phyloP scores from a whole-genome alignment of 2,797 vertebrate species.

The Sebastes hopkinsi region DNA sequence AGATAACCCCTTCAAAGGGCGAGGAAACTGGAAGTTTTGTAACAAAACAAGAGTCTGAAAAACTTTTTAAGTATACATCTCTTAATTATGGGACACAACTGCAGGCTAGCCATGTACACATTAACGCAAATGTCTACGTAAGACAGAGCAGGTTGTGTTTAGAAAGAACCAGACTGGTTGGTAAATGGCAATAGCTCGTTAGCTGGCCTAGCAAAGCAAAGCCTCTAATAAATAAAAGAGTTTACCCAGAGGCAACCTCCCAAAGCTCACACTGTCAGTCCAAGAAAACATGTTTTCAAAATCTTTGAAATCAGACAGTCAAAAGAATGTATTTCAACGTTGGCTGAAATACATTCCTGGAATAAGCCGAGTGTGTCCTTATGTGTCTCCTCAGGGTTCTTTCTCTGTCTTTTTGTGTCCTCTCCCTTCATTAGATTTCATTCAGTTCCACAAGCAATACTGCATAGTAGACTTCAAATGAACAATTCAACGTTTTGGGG shows the following conservation, averaged over 20 bases:
- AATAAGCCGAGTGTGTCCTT: background rate
- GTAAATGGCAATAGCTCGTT: conserved; percentile 15
- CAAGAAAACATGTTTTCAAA: background rate
- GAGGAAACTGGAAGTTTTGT: conserved; percentile 8
- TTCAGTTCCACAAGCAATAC: background rate
- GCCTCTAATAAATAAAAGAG: conserved; percentile 1
- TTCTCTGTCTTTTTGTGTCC: background rate
- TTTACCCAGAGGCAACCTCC: background rate
- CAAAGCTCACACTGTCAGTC: background rate
- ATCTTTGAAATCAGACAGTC: background rate
- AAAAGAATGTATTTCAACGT: background rate
- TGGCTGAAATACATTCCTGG: background rate
- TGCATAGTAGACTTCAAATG: background rate
- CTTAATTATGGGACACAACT: conserved; percentile 1
- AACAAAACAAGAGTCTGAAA: conserved; percentile 5
- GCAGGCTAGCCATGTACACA: conserved; percentile 13
- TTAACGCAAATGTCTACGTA: conserved; percentile 12
- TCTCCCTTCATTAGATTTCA: background rate
- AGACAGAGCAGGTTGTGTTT: background rate
- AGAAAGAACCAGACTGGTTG: background rate
- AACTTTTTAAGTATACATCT: conserved; percentile 12
- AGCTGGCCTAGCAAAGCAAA: conserved; percentile 15
- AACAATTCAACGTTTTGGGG: background rate
- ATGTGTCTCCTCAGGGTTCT: background rate
- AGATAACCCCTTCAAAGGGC: conserved; percentile 2